Evolutionary conservation across 2,888 invertebrate species (phyloP), one percentile per base, ranked within the genome.

Genomic region (Syritta pipiens): DNA sequence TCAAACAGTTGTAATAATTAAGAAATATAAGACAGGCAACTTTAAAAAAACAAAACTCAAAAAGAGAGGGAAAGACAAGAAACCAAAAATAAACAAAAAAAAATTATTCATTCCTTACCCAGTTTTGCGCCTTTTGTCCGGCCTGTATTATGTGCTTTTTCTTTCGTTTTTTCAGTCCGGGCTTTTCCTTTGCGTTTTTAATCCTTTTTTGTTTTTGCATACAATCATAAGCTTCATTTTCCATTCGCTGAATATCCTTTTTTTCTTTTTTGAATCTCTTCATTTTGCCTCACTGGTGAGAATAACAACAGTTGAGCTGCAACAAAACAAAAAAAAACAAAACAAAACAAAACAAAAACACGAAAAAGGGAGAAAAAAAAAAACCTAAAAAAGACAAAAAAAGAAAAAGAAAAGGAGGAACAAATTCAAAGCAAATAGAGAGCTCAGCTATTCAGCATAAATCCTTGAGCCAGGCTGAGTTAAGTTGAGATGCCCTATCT

Each of bases 361-460:
- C n/a, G 5, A 51, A 32, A 49, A 51, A 37, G 35, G 14, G 4
- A 4, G 12, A 42, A 30, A 32, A 42, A 44, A 32, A 55, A 32
- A 55, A 19, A 14, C 7, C 14, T 24, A 60, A 28, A 57, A 49
- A 44, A 10, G 6, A 24, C 24, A 37, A 49, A 49, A 17, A 57
- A 40, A 60, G 19, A 32, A 10, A 24, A 42, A 40, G n/a, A 40
- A 12, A 67, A 55, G n/a, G n/a, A n/a, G n/a, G n/a, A n/a, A 59
- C 48, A 67, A 68, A 62, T 59, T 67, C 65, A 53, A 77, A 72
- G 65, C 71, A 72, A 71, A 72, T 77, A 67, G 53, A 72, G 65
- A 77, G 69, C 48, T 71, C 72, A 72, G 77, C 72, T 77, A 77
- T 77, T 77, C 77, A 72, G 72, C 72, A 60, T 71, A 72, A 77